These are phyloP conservation scores for Pongo abelii DNA, from an alignment of 2,113 vertebrate species.

Conservation along the genomic window DNA sequence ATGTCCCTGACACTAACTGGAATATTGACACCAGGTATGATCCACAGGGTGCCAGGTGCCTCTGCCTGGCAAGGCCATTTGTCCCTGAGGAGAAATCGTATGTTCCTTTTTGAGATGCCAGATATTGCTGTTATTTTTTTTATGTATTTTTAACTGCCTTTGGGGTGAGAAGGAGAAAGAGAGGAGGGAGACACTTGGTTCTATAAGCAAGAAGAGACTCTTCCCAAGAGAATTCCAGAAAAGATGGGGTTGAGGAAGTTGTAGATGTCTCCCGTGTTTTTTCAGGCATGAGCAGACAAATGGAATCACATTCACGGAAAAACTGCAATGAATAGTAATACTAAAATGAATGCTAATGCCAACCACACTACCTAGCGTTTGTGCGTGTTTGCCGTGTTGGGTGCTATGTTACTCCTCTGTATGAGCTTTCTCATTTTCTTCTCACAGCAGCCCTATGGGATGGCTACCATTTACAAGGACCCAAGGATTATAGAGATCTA, in stretches of 20 bases:
- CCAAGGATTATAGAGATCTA: neutral
- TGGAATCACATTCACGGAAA: neutral
- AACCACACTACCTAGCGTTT: neutral
- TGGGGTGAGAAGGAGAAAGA: neutral
- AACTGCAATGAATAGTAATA: neutral
- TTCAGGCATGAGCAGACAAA: neutral
- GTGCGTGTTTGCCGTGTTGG: neutral
- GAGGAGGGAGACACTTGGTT: neutral
- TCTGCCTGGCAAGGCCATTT: neutral
- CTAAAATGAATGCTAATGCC: neutral
- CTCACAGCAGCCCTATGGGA: neutral
- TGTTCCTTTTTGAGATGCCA: neutral
- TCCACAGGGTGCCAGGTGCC: neutral
- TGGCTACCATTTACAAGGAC: neutral
- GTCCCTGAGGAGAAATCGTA: neutral
- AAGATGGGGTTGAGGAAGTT: neutral
- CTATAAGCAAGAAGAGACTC: neutral
- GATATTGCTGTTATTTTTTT: neutral
- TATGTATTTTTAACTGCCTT: neutral
- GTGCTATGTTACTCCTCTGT: neutral
- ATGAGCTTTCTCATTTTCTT: neutral
- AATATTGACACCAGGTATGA: neutral
- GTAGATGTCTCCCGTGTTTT: neutral
- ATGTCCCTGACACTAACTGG: neutral
- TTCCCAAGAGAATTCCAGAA: slow-evolving; percentile 3